Evolutionary conservation across 2,113 vertebrate species (phyloP).

Genomic region (Cebidichthys violaceus): DNA sequence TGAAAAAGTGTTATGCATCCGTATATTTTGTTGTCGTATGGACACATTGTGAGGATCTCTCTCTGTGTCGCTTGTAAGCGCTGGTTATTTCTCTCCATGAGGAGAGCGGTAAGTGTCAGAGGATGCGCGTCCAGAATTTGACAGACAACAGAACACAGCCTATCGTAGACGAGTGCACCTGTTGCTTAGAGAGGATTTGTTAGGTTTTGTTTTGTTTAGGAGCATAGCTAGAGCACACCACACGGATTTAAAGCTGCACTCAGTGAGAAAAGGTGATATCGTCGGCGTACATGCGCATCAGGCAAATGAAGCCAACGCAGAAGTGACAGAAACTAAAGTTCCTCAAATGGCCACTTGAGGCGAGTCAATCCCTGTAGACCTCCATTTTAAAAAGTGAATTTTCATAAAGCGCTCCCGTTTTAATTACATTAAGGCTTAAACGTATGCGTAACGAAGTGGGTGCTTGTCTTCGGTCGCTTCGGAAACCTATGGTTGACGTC

Average conservation of each 20-base stretch:
- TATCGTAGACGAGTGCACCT: slow-evolving; percentile 31
- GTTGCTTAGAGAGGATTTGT: slow-evolving; percentile 42
- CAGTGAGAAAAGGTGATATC: not conserved
- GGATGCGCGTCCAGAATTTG: slow-evolving; percentile 49
- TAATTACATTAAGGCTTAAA: too few species aligned
- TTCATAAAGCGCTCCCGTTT: too few species aligned
- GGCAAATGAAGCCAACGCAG: not conserved
- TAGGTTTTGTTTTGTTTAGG: slow-evolving; percentile 14
- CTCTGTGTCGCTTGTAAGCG: slow-evolving; percentile 39
- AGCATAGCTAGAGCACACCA: slow-evolving; percentile 17
- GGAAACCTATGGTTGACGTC: too few species aligned
- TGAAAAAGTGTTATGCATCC: slow-evolving; percentile 8
- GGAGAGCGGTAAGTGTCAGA: not conserved
- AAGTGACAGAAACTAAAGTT: too few species aligned
- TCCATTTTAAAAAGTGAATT: too few species aligned
- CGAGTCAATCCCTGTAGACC: too few species aligned
- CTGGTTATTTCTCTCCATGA: not conserved
- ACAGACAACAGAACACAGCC: slow-evolving; percentile 52
- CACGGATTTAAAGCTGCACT: slow-evolving; percentile 54
- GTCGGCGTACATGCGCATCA: not conserved
- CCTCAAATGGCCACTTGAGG: too few species aligned
- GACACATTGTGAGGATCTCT: slow-evolving; percentile 45
- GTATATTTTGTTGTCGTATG: slow-evolving; percentile 31
- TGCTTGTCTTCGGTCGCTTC: too few species aligned
- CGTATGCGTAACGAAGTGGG: too few species aligned